Evolutionary conservation across 2,888 invertebrate species (phyloP).

Genomic region (Micoletzkya japonica): DNA sequence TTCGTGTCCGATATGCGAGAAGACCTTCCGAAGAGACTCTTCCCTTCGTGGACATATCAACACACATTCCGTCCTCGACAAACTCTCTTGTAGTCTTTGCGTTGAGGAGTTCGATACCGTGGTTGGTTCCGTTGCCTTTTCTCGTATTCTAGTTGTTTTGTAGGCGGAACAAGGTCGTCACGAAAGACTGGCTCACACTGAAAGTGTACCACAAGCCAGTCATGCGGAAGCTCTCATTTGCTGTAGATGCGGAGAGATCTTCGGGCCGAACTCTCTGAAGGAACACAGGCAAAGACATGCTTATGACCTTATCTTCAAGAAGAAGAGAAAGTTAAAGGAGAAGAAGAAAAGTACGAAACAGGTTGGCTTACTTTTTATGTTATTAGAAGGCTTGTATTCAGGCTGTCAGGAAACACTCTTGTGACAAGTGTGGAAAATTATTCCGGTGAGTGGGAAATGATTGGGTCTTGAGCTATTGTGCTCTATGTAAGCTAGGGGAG

Average conservation of each 20-base stretch:
- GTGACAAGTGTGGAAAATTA: neutral
- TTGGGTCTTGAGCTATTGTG: too few relatives aligned
- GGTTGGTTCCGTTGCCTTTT: constrained; percentile 28
- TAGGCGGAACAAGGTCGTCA: constrained; percentile 35
- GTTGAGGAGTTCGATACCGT: constrained; percentile 32
- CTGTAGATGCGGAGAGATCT: constrained; percentile 17
- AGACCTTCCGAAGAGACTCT: constrained; percentile 25
- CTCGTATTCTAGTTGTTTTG: constrained; percentile 2
- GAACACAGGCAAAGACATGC: neutral
- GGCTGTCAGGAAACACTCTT: neutral
- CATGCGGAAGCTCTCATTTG: constrained; percentile 17
- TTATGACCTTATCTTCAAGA: neutral
- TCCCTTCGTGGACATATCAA: constrained; percentile 35
- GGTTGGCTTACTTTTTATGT: neutral
- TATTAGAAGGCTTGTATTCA: neutral
- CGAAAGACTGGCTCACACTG: constrained; percentile 31
- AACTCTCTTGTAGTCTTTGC: constrained; percentile 35
- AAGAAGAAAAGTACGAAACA: constrained; percentile 5
- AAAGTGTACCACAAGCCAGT: constrained; percentile 11
- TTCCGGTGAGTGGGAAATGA: neutral
- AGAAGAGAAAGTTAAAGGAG: neutral
- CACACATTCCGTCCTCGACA: constrained; percentile 34
- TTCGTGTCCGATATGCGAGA: constrained; percentile 27
- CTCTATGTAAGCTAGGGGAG: too few relatives aligned
- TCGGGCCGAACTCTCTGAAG: constrained; percentile 1